Base-by-base conservation (phyloP, 2,113 vertebrate species). In the Cephalopholis sonnerati region DNA sequence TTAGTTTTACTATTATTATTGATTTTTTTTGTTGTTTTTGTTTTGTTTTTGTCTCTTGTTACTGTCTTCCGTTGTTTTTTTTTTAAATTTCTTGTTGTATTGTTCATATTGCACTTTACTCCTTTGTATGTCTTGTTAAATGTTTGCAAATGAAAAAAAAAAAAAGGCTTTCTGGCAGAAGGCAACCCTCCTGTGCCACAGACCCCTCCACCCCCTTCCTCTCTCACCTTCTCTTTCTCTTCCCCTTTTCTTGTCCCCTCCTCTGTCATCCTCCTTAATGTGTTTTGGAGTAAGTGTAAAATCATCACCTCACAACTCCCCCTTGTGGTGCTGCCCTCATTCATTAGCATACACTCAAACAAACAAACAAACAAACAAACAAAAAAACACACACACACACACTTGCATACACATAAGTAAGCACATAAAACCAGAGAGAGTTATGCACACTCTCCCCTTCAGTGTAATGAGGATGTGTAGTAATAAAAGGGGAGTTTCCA, bases 241-340 rank as follows among this genome's bases (percentile, higher is more conserved):
- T 25, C 11, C 36, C 13, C 36, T 53, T 29, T 25, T 7, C 20
- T n/a, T 59, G 15, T 41, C 29, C 29, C 29, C 29, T 24, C 48
- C 61, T 72, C 39, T 39, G 39, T 66, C 25, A 27, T 64, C 17
- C 48, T 67, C 22, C 51, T 46, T 9, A 58, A 79, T 76, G 54
- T 83, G 51, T 80, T 73, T 65, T 50, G 48, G 54, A 18, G 17
- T 66, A 58, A 83, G 44, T 77, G 50, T 71, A 67, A 85, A 87
- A 89, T 90, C 82, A 61, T 80, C 66, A 79, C 88, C 82, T 86
- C 91, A 87, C 89, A 85, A 84, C 93, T 95, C 92, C 94, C 92
- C 89, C 93, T 95, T 91, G 93, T 94, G 94, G 93, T 64, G 73
- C 86, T 73, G 61, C 55, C 72, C 79, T 84, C 82, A 84, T 88